These are phyloP conservation scores for Myopa testacea DNA, from an alignment of 2,888 invertebrate genomes.

Conservation along the genomic window DNA sequence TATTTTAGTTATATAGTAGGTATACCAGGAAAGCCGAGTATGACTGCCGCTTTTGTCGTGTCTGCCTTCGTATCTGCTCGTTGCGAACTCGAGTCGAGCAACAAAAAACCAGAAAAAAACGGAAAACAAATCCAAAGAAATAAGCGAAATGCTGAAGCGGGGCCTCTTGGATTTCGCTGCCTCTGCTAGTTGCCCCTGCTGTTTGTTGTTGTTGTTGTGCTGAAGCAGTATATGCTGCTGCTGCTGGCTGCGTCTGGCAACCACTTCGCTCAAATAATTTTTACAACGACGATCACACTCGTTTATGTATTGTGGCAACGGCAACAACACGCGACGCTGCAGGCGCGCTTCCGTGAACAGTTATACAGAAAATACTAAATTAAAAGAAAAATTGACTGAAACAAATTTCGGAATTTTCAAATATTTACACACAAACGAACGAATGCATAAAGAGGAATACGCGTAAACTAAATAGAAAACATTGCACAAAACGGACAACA, in stretches of 20 bases:
- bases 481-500: not conserved
- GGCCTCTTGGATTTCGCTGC: slow-evolving; percentile 52
- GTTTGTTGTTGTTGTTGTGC: slow-evolving; percentile 29
- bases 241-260: slow-evolving; percentile 33
- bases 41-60: slow-evolving; percentile 22
- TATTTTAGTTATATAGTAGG: slow-evolving; percentile 7
- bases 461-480: not conserved
- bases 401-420: not conserved
- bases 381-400: slow-evolving; percentile 11
- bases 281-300: slow-evolving; percentile 67
- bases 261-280: slow-evolving; percentile 61
- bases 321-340: slow-evolving; percentile 32
- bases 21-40: slow-evolving; percentile 33
- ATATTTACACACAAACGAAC: not conserved
- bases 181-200: slow-evolving; percentile 22
- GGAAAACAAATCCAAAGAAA: slow-evolving; percentile 35
- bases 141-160: slow-evolving; percentile 54
- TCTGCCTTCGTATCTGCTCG: slow-evolving; percentile 26
- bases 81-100: slow-evolving; percentile 17
- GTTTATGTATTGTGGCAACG: slow-evolving; percentile 66
- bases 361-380: slow-evolving; percentile 33
- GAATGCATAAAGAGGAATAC: not conserved
- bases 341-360: slow-evolving; percentile 32
- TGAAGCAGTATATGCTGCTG: slow-evolving; percentile 36
- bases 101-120: slow-evolving; percentile 19